Evolutionary conservation across 2,113 vertebrate species (phyloP).

Genomic region (Chaetodon trifascialis): DNA sequence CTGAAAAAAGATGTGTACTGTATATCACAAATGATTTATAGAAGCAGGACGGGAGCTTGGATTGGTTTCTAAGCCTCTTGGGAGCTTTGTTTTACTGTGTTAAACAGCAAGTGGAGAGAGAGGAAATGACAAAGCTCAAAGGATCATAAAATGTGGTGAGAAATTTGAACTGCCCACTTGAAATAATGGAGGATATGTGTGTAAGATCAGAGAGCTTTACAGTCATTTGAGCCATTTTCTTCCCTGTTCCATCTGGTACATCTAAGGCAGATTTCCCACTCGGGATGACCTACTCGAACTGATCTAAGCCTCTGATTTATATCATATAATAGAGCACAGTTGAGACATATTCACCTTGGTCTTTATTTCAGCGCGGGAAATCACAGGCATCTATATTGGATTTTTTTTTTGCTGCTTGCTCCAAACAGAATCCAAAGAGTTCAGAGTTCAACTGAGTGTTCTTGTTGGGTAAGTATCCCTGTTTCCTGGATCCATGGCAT

Average conservation of each 20-base stretch:
- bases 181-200: constrained; percentile 50
- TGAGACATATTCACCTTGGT: constrained; percentile 43
- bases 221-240: constrained; percentile 27
- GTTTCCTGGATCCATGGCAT: constrained; percentile 38
- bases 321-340: constrained; percentile 25
- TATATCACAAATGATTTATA: constrained; percentile 68
- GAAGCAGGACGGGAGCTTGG: constrained; percentile 51
- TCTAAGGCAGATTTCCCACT: constrained; percentile 52
- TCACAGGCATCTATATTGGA: constrained; percentile 31
- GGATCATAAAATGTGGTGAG: constrained; percentile 58
- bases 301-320: constrained; percentile 52
- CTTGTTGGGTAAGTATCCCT: constrained; percentile 41
- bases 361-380: constrained; percentile 50
- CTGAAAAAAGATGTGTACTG: constrained; percentile 43
- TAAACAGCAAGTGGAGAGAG: constrained; percentile 52
- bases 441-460: constrained; percentile 48
- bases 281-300: constrained; percentile 44
- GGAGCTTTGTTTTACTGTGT: constrained; percentile 60
- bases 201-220: constrained; percentile 46
- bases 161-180: constrained; percentile 60
- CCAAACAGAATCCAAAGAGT: constrained; percentile 34
- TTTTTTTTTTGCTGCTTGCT: constrained; percentile 16
- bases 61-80: constrained; percentile 55
- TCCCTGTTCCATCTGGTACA: constrained; percentile 15
- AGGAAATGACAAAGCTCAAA: constrained; percentile 53